Percentiles rank a stretch among this genome's conserved stretches.
These are phyloP conservation scores for Drosophila lacertosa DNA, from an alignment of 1,140 invertebrate species.

Conservation along the genomic window DNA sequence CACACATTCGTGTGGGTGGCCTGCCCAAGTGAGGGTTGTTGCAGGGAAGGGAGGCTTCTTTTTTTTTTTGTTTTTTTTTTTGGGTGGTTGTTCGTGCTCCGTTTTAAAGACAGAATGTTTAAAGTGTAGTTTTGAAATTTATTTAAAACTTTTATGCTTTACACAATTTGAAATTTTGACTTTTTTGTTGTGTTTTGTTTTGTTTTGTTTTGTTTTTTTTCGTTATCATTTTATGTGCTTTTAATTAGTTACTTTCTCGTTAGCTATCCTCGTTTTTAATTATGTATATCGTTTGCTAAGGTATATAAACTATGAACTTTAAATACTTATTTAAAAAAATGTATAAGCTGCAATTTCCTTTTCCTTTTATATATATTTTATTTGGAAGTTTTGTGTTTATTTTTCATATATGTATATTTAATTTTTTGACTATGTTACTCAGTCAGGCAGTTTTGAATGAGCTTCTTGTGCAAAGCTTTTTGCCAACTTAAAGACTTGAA, in stretches of 20 bases:
- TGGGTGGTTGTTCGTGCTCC: not conserved
- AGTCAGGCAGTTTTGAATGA: conserved; percentile 60
- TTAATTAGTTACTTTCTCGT: conserved; percentile 39
- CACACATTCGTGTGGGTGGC: conserved; percentile 53
- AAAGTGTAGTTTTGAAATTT: conserved; percentile 44
- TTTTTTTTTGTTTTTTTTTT: not conserved
- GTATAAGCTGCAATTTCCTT: conserved; percentile 35
- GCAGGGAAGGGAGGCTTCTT: not conserved
- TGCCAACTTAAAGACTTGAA: conserved; percentile 23
- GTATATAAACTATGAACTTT: conserved; percentile 67
- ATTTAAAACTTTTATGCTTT: conserved; percentile 60
- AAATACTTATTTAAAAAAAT: conserved; percentile 61
- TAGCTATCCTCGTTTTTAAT: conserved; percentile 52
- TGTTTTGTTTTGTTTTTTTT: conserved; percentile 28
- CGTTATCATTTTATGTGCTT: conserved; percentile 33
- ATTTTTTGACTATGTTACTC: conserved; percentile 46
- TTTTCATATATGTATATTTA: not conserved
- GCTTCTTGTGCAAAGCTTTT: conserved; percentile 26
- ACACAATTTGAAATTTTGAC: conserved; percentile 57
- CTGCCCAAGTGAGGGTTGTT: conserved; percentile 6
- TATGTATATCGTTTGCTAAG: conserved; percentile 44
- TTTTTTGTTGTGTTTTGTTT: too few relatives aligned
- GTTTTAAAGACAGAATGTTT: conserved; percentile 29
- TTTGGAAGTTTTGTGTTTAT: conserved; percentile 64
- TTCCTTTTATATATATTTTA: conserved; percentile 24